Conservation (phyloP, 2,888 invertebrate genomes). For the Agrochola litura region DNA sequence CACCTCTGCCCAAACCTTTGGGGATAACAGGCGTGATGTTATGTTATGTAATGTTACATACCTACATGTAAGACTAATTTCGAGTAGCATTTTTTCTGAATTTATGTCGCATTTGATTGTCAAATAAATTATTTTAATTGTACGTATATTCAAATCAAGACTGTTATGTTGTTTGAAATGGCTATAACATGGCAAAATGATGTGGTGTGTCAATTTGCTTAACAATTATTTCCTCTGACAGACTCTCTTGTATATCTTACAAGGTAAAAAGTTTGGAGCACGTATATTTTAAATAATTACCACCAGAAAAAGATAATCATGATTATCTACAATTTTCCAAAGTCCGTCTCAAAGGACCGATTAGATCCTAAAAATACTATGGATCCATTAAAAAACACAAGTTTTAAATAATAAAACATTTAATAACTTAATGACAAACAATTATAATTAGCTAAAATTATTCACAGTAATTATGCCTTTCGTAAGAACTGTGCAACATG, state of each 20-base stretch:
- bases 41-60: neutral
- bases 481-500: slow-evolving; percentile 37
- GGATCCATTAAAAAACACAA: slow-evolving; percentile 14
- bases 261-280: neutral
- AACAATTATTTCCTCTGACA: neutral
- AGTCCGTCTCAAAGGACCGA: slow-evolving; percentile 10
- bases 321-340: neutral
- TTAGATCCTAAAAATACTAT: slow-evolving; percentile 1
- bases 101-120: neutral
- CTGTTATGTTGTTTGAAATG: neutral
- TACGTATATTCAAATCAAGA: neutral
- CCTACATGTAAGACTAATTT: neutral
- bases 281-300: slow-evolving; percentile 2
- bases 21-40: neutral
- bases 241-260: too few species aligned
- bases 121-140: neutral
- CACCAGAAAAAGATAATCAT: neutral
- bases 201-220: neutral
- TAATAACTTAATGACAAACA: slow-evolving; percentile 63
- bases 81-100: neutral
- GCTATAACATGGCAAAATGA: neutral
- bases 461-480: slow-evolving; percentile 48
- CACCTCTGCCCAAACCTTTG: neutral
- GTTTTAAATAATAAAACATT: slow-evolving; percentile 46
- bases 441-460: slow-evolving; percentile 55